phyloP scores from a whole-genome alignment of 2,113 vertebrate species.

The Haplochromis burtoni region DNA sequence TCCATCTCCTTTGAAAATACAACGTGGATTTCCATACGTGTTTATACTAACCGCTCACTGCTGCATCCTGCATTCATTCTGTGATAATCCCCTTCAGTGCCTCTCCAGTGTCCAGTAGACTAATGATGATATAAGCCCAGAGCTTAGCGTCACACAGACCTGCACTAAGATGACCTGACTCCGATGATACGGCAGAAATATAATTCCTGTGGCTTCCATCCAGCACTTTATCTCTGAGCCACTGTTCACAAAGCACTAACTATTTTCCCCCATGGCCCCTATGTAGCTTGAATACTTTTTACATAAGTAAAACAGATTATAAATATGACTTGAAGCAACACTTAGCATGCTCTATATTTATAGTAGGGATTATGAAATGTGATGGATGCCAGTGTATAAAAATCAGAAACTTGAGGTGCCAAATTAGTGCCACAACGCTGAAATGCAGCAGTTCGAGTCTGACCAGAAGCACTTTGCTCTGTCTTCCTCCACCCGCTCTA shows the following conservation, averaged over 20 bases:
- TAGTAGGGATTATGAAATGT: not conserved
- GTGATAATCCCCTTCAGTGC: conserved; percentile 24
- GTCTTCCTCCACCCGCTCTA: not conserved
- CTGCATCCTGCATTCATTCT: not conserved
- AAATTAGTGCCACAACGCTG: not conserved
- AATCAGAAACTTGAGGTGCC: not conserved
- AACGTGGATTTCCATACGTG: not conserved
- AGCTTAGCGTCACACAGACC: conserved; percentile 24
- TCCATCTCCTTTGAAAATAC: not conserved
- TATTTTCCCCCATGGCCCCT: not conserved
- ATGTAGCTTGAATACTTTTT: not conserved
- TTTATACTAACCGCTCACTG: not conserved
- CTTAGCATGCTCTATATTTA: not conserved
- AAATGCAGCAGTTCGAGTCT: not conserved
- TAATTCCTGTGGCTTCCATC: conserved; percentile 11
- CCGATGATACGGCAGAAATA: not conserved
- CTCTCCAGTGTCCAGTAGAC: conserved; percentile 12
- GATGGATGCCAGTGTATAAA: not conserved
- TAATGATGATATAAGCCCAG: conserved; percentile 34
- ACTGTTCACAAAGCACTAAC: not conserved
- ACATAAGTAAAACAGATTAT: not conserved
- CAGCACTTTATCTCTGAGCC: not conserved
- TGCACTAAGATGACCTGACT: conserved; percentile 30
- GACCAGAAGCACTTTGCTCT: not conserved
- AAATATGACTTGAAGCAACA: not conserved